Evolutionary conservation across 2,113 vertebrate genomes (phyloP), one percentile per base, ranked within the genome.

Genomic region (Oncorhynchus tshawytscha): DNA sequence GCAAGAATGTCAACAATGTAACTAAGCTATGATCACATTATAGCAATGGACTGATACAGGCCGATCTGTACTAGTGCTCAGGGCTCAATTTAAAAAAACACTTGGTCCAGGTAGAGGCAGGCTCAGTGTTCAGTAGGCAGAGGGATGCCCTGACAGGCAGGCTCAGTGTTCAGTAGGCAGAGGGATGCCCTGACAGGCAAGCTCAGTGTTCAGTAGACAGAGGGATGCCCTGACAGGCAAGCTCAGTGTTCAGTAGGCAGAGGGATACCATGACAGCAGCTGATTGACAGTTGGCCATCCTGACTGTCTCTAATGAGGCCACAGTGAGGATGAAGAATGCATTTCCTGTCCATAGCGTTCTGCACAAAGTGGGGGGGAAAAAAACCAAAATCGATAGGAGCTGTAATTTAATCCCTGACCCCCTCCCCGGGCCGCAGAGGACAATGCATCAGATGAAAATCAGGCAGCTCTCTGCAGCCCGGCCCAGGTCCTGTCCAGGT

Each of bases 351-450:
- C 90, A 31, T 75, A 85, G 51, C 77, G 73, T 76, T 88, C 81
- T 88, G 86, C 51, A 72, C 24, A 87, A 89, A 89, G 64, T 67
- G 54, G 65, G 8, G 64, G 84, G 86, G n/a, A n/a, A 87, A 83
- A 86, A 79, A 88, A 84, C 77, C n/a, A n/a, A 90, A 90, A 91
- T 92, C 88, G 76, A 92, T 91, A 79, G 3, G 68, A 79, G 82
- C 84, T 82, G 91, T 87, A 92, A 91, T 90, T 90, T 84, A 84
- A 67, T 79, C 82, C 85, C 22, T 79, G 84, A 88, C 49, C 81
- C 68, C 68, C n/a, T n/a, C n/a, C 74, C 67, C 86, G 90, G 89
- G 76, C 80, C 71, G 79, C 57, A 72, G 81, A 74, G 71, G 72
- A 67, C 80, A 84, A 81, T 15, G 77, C 85, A 85, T 79, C 79